Evolutionary conservation across 2,797 vertebrate species (phyloP).

Genomic region (Neomorphus geoffroyi): DNA sequence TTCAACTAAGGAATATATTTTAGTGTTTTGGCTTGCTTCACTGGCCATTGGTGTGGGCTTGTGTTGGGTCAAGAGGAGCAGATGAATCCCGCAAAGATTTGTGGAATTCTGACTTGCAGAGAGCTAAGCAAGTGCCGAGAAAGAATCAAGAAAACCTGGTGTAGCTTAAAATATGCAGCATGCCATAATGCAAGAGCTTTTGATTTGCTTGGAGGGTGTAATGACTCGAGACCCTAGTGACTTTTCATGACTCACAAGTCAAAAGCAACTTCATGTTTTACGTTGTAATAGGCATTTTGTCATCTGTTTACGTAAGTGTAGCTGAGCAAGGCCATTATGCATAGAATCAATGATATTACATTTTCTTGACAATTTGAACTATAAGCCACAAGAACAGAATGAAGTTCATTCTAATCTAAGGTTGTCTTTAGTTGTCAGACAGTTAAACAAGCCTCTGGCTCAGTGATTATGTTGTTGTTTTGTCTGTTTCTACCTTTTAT

Average conservation of each 20-base stretch:
- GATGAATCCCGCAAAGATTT: neutral
- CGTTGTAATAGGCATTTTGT: neutral
- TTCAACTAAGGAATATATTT: neutral
- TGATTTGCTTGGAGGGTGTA: neutral
- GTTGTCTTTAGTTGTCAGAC: neutral
- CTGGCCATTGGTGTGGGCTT: neutral
- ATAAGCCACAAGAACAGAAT: accelerated
- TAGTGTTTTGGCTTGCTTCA: neutral
- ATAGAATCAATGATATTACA: neutral
- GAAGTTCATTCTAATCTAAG: neutral
- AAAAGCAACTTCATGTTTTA: neutral
- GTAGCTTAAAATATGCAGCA: neutral
- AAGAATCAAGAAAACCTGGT: neutral
- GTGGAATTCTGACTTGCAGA: neutral
- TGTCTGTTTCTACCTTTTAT: neutral
- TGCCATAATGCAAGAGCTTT: neutral
- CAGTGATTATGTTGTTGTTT: neutral
- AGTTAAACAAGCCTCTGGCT: neutral
- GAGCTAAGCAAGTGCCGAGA: neutral
- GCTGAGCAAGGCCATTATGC: neutral
- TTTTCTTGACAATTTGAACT: neutral
- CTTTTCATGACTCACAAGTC: neutral
- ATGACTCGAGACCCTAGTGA: neutral
- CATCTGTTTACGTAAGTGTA: neutral
- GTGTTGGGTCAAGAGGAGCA: neutral